Percentiles rank a stretch among this genome's conserved stretches.
Evolutionary conservation across 2,888 invertebrate genomes (phyloP).

Genomic region (Spisula subtruncata): DNA sequence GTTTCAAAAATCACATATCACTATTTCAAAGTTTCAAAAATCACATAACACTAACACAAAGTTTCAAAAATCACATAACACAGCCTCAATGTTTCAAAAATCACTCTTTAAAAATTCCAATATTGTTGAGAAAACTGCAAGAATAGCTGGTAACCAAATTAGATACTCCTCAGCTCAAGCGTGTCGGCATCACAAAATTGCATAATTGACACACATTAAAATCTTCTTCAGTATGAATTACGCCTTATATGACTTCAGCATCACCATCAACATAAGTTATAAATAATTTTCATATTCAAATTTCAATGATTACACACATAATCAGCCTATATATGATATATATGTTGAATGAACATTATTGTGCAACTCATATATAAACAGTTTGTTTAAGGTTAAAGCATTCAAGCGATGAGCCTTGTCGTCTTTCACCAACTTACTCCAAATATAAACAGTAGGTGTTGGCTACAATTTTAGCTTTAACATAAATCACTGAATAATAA

Average conservation of each 20-base stretch:
- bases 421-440: neutral
- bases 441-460: slow-evolving; percentile 12
- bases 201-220: no score
- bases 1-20: neutral
- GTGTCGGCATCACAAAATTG: no score
- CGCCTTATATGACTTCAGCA: neutral
- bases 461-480: neutral
- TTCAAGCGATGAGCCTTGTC: neutral
- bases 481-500: neutral
- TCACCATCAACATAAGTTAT: neutral
- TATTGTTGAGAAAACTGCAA: no score
- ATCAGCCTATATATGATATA: neutral
- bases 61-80: no score
- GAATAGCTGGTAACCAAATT: no score
- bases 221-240: no score
- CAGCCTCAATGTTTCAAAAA: no score
- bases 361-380: neutral
- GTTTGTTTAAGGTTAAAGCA: slow-evolving; percentile 5
- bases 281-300: neutral
- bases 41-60: no score
- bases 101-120: no score
- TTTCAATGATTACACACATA: slow-evolving; percentile 15
- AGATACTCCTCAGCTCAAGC: no score
- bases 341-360: neutral
- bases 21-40: no score